phyloP scores from a whole-genome alignment of 2,113 vertebrate genomes.

The Oophaga pumilio region DNA sequence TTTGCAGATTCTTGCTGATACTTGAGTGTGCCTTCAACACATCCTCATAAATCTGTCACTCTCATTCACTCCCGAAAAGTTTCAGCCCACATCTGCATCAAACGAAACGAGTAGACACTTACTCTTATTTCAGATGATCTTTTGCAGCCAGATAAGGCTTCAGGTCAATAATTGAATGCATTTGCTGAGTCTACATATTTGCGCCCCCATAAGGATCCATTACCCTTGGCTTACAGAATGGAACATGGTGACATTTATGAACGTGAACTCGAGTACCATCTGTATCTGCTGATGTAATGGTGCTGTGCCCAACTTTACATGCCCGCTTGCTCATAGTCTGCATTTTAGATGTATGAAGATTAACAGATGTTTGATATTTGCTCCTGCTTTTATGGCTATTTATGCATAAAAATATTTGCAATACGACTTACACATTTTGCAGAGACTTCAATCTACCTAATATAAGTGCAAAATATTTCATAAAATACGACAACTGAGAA shows the following conservation, averaged over 20 bases:
- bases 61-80: neutral
- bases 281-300: neutral
- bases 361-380: neutral
- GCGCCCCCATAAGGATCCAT: conserved; percentile 28
- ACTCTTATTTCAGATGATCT: conserved; percentile 2
- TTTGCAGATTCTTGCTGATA: conserved; percentile 4
- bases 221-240: neutral
- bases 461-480: neutral
- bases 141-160: conserved; percentile 4
- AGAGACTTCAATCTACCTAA: neutral
- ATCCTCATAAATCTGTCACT: neutral
- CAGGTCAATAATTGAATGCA: conserved; percentile 10
- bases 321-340: neutral
- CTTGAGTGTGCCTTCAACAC: neutral
- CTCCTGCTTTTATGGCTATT: neutral
- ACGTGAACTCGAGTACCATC: neutral
- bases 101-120: conserved; percentile 6
- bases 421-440: neutral
- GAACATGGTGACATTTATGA: conserved; percentile 12
- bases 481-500: neutral
- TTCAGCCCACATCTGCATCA: neutral
- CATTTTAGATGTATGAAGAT: neutral
- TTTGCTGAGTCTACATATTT: conserved; percentile 22
- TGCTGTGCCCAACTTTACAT: neutral
- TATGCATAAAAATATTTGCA: neutral